Evolutionary conservation across 2,113 vertebrate genomes (phyloP).

Genomic region (Cryptomyrus ogoouensis): DNA sequence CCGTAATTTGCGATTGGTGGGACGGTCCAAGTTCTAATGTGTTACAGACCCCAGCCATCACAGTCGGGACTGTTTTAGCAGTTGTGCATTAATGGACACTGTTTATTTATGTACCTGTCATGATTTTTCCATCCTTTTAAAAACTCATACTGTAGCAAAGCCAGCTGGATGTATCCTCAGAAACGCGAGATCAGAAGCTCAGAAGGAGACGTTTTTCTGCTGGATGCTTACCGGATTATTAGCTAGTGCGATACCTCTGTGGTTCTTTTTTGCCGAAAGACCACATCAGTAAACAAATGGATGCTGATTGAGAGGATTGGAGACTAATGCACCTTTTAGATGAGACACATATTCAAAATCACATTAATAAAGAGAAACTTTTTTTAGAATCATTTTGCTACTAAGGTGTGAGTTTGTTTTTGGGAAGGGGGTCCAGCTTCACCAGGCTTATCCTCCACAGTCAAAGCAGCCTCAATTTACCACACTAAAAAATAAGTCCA

Average conservation of each 20-base stretch:
- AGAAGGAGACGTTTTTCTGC: constrained; percentile 31
- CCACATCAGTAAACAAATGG: constrained; percentile 46
- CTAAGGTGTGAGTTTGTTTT: neutral
- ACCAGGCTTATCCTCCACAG: neutral
- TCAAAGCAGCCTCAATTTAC: neutral
- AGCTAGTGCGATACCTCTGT: constrained; percentile 43
- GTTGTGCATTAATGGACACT: constrained; percentile 47
- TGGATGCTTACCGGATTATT: constrained; percentile 52
- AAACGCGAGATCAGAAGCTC: constrained; percentile 41
- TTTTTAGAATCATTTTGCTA: neutral
- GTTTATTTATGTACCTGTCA: constrained; percentile 68
- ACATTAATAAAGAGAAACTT: neutral
- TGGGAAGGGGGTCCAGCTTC: neutral
- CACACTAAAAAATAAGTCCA: neutral
- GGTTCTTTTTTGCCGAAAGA: constrained; percentile 50
- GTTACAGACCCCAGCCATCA: constrained; percentile 43
- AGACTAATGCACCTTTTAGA: neutral
- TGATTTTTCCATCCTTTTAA: constrained; percentile 45
- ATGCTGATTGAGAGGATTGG: constrained; percentile 39
- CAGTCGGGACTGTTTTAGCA: constrained; percentile 45
- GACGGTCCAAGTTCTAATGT: constrained; percentile 47
- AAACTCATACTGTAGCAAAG: constrained; percentile 51
- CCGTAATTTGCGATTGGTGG: constrained; percentile 41
- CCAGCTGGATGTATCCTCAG: constrained; percentile 53
- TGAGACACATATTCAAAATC: neutral